Percentiles rank a stretch among this genome's conserved stretches.
These are phyloP conservation scores for Fragum whitleyi DNA, from an alignment of 2,888 invertebrate species.

Conservation along the genomic window DNA sequence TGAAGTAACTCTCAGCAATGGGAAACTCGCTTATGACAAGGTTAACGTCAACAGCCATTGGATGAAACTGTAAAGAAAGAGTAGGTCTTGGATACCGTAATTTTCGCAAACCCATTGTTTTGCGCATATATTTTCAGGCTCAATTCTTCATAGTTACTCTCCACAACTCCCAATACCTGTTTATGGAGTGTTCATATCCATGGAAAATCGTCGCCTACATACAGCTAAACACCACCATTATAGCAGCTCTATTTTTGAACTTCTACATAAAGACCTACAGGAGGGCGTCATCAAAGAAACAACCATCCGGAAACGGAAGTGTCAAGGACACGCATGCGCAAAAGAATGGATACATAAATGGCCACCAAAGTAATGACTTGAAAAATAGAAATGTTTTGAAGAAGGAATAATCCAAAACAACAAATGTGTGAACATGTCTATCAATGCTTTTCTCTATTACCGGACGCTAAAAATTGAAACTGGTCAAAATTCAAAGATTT, in stretches of 20 bases:
- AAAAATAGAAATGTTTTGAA: not conserved
- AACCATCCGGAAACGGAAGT: conserved; percentile 11
- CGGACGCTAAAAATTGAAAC: too few relatives aligned
- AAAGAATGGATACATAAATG: conserved; percentile 6
- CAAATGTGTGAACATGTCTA: too few relatives aligned
- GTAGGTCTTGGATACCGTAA: too few relatives aligned
- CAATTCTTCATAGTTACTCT: conserved; percentile 64
- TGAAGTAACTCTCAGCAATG: too few relatives aligned
- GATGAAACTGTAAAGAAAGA: too few relatives aligned
- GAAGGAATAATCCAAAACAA: not conserved
- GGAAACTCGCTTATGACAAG: too few relatives aligned
- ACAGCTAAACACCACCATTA: conserved; percentile 47
- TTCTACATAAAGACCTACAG: conserved; percentile 60
- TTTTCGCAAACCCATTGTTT: too few relatives aligned
- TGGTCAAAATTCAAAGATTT: too few relatives aligned
- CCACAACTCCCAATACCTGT: conserved; percentile 58
- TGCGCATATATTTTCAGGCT: conserved; percentile 37
- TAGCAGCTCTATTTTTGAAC: conserved; percentile 57
- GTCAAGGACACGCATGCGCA: conserved; percentile 4
- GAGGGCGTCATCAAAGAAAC: not conserved
- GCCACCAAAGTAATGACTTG: not conserved
- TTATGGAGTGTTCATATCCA: conserved; percentile 48
- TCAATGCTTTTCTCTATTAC: too few relatives aligned
- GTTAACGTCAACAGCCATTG: too few relatives aligned
- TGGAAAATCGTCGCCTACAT: conserved; percentile 52